These are phyloP conservation scores for Gymnoscopelus braueri DNA, from an alignment of 2,797 vertebrate genomes.

Conservation along the genomic window DNA sequence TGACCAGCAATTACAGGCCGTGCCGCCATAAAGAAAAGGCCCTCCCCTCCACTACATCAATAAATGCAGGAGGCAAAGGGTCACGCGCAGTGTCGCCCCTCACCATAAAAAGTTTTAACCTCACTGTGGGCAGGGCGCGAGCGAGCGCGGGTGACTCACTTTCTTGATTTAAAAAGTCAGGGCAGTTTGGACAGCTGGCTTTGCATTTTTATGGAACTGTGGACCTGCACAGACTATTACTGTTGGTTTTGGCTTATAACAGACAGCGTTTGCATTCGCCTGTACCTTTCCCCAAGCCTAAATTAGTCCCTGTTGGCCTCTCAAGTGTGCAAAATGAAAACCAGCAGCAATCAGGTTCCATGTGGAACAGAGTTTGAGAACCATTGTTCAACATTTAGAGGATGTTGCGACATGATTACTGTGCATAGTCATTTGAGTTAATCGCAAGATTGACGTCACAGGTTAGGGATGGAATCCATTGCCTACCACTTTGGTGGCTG, in stretches of 20 bases:
- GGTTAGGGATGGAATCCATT: constrained; percentile 46
- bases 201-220: neutral
- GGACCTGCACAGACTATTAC: too few species aligned
- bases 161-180: constrained; percentile 16
- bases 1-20: constrained; percentile 61
- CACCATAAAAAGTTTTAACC: constrained; percentile 26
- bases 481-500: constrained; percentile 42
- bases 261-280: too few species aligned
- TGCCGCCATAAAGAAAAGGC: constrained; percentile 58
- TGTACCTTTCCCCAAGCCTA: too few species aligned
- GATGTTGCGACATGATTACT: too few species aligned
- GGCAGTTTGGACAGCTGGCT: neutral
- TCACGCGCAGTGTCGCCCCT: constrained; percentile 43
- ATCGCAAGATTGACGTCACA: too few species aligned
- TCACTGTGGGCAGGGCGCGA: neutral
- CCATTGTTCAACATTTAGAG: too few species aligned
- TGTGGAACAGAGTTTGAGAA: too few species aligned
- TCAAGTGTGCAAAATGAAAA: too few species aligned
- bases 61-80: constrained; percentile 56
- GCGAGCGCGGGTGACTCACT: neutral
- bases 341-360: too few species aligned
- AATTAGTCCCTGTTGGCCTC: too few species aligned
- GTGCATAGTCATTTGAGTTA: too few species aligned
- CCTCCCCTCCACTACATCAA: constrained; percentile 58
- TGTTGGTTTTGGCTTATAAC: too few species aligned